Base-by-base conservation (phyloP, 2,888 invertebrate species). In the Hololepta plana region DNA sequence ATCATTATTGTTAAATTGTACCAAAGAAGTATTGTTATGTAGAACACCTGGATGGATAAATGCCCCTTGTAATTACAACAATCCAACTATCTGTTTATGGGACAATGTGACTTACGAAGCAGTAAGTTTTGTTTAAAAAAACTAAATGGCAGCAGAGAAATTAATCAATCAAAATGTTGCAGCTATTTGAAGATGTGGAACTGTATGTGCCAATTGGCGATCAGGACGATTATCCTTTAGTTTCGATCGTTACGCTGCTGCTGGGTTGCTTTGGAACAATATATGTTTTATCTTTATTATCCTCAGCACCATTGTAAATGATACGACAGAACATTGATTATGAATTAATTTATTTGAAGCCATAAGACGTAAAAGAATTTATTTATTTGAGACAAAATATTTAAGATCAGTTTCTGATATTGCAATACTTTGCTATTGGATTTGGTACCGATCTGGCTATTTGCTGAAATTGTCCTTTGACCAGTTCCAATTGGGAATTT, bases 401-500 rank as follows among this genome's bases (percentile, higher is more conserved):
- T n/a, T n/a, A n/a, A n/a, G n/a, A n/a, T n/a, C n/a, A n/a, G n/a
- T n/a, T n/a, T n/a, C n/a, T n/a, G n/a, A n/a, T n/a, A n/a, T n/a
- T n/a, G n/a, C n/a, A n/a, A n/a, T n/a, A n/a, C n/a, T n/a, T n/a
- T n/a, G n/a, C n/a, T n/a, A n/a, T n/a, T n/a, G n/a, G n/a, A 29
- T 61, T 68, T 1, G 60, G 52, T 32, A 49, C 42, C 1, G 39
- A 51, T 34, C 65, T 59, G 5, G 59, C 37, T 9, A 75, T 43
- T 41, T 75, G 74, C 34, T 54, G 60, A 36, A 73, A 73, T 30
- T 74, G 72, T 4, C 79, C 80, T 23, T 65, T 57, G 1, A 77
- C 40, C 9, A 79, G 60, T 32, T 72, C 63, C 42, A 67, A 59
- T 33, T 68, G 67, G 1, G 65, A 46, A 4, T 39, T 46, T 33